Percentiles rank a stretch among this genome's conserved stretches.
phyloP scores from a whole-genome alignment of 2,113 vertebrate genomes.

The Chamaea fasciata region DNA sequence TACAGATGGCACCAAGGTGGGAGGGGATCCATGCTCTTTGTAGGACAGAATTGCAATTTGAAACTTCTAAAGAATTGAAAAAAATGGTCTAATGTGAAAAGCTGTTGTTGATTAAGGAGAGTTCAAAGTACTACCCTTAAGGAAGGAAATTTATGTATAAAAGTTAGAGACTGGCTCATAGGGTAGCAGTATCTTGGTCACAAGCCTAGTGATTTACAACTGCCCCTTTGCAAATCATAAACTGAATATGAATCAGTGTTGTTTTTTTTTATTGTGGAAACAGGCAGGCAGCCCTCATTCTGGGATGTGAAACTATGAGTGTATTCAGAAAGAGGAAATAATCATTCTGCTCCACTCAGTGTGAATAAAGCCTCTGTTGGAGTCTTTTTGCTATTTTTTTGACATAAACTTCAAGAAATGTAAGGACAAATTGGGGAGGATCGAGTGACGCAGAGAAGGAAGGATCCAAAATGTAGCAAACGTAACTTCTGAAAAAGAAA shows the following conservation, averaged over 20 bases:
- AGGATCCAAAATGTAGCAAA: background rate
- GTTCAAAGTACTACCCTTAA: background rate
- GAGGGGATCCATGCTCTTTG: background rate
- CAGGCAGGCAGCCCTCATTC: background rate
- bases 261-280: background rate
- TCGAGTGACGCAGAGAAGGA: fast-evolving
- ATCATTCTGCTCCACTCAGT: background rate
- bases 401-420: background rate
- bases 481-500: background rate
- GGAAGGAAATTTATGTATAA: background rate
- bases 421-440: background rate
- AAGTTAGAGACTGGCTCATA: background rate
- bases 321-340: background rate
- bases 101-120: background rate
- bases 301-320: background rate
- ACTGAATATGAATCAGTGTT: background rate
- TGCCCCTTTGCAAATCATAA: background rate
- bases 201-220: background rate
- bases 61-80: background rate
- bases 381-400: background rate
- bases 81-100: background rate
- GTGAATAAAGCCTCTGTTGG: background rate
- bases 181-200: background rate
- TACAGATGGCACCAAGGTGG: background rate
- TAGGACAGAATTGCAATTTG: background rate